These are phyloP conservation scores for Lamellibrachia satsuma DNA, from an alignment of 2,888 invertebrate genomes.

Conservation along the genomic window DNA sequence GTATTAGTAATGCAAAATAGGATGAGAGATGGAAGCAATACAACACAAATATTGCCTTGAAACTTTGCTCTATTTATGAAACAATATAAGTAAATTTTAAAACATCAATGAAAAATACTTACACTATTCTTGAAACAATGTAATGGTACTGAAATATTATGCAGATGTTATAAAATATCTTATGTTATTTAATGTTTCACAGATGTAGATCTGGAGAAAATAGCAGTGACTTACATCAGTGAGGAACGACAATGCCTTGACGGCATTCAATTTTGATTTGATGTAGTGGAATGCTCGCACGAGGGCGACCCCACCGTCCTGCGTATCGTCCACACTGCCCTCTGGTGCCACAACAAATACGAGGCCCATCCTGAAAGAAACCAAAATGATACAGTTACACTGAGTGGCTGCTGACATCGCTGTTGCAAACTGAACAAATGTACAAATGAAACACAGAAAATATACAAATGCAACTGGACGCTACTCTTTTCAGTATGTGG, in stretches of 20 bases:
- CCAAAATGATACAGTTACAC: not conserved
- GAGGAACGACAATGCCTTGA: constrained; percentile 83
- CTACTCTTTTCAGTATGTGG: too few relatives aligned
- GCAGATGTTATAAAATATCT: not conserved
- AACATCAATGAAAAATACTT: not conserved
- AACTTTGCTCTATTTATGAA: too few relatives aligned
- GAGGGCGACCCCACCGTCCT: constrained; percentile 82
- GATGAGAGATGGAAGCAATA: too few relatives aligned
- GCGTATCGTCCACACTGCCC: constrained; percentile 72
- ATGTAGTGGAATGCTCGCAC: constrained; percentile 91
- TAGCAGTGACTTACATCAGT: constrained; percentile 74
- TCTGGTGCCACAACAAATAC: constrained; percentile 75
- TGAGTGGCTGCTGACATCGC: not conserved
- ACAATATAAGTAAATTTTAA: not conserved
- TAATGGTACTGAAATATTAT: not conserved
- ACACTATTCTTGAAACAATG: not conserved
- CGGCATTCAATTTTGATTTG: constrained; percentile 77
- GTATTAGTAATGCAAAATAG: too few relatives aligned
- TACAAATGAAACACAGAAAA: not conserved
- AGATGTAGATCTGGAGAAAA: not conserved
- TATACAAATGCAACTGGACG: too few relatives aligned
- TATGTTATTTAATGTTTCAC: too few relatives aligned
- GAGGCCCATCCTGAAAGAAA: constrained; percentile 80
- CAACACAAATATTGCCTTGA: too few relatives aligned
- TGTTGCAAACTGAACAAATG: not conserved